Percentiles rank a stretch among this genome's conserved stretches.
Evolutionary conservation across 30 jellyfish, hydroid and myxozoan species (phyloP).

Genomic region (Mastigias papua): DNA sequence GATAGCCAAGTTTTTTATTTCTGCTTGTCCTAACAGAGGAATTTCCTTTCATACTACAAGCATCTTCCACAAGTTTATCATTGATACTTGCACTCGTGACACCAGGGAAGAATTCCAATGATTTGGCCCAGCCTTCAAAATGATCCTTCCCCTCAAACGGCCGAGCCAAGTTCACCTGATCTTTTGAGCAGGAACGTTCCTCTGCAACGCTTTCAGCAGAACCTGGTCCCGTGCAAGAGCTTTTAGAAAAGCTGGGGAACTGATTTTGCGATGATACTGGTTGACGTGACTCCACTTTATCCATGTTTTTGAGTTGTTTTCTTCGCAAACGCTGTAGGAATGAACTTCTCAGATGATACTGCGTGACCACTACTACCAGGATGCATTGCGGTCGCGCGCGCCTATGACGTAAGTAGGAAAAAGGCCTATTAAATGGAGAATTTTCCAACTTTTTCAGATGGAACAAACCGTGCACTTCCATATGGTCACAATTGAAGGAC

Average conservation of each 20-base stretch:
- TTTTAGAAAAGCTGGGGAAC: conserved; percentile 33
- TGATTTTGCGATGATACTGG: conserved; percentile 1
- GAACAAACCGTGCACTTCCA: too few species aligned
- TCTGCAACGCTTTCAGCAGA: neutral
- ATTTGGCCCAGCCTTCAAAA: conserved; percentile 24
- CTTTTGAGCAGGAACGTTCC: neutral
- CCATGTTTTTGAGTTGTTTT: neutral
- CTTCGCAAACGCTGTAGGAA: neutral
- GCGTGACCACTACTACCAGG: neutral
- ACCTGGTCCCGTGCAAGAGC: conserved; percentile 44
- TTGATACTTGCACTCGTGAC: conserved; percentile 6
- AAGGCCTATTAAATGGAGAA: neutral
- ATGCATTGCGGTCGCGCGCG: neutral
- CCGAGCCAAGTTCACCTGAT: conserved; percentile 1
- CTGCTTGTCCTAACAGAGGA: neutral
- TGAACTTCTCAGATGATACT: neutral
- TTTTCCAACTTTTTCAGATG: too few species aligned
- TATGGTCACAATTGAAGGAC: too few species aligned
- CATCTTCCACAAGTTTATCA: neutral
- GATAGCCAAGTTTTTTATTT: neutral
- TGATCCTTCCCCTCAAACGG: neutral
- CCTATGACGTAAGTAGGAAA: neutral
- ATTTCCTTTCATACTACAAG: neutral
- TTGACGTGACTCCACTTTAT: neutral
- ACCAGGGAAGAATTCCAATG: conserved; percentile 7